Evolutionary conservation across 2,797 vertebrate genomes (phyloP).

Genomic region (Tamandua tetradactyla): DNA sequence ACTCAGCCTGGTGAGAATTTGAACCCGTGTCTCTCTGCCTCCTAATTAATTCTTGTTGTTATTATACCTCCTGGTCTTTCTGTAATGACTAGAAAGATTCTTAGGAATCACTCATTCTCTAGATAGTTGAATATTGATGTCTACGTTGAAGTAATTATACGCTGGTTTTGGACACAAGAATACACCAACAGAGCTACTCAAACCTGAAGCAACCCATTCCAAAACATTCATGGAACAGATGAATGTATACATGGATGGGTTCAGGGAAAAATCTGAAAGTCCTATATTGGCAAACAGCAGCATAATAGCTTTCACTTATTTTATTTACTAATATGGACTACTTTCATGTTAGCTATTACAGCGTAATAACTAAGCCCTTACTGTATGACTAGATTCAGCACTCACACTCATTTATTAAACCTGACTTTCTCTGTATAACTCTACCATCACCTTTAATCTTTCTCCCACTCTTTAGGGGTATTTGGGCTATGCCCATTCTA

Average conservation of each 20-base stretch:
- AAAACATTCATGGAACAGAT: not conserved
- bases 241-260: not conserved
- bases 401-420: too few relatives aligned
- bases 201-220: not conserved
- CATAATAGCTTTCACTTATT: not conserved
- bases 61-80: not conserved
- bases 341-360: too few relatives aligned
- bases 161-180: not conserved
- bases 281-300: not conserved
- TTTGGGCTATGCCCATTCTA: too few relatives aligned
- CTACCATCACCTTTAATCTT: too few relatives aligned
- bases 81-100: constrained; percentile 4
- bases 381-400: not conserved
- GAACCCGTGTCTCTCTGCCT: not conserved
- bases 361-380: not conserved
- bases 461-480: too few relatives aligned
- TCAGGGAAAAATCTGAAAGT: not conserved
- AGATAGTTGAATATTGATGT: not conserved
- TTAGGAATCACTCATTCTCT: not conserved
- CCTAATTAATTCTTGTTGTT: not conserved
- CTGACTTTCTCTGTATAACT: too few relatives aligned
- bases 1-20: not conserved
- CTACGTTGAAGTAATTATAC: not conserved
- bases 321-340: too few relatives aligned
- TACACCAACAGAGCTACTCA: not conserved